Base-by-base conservation (phyloP, 2,888 invertebrate genomes). In the Sphaeridia pumilis region DNA sequence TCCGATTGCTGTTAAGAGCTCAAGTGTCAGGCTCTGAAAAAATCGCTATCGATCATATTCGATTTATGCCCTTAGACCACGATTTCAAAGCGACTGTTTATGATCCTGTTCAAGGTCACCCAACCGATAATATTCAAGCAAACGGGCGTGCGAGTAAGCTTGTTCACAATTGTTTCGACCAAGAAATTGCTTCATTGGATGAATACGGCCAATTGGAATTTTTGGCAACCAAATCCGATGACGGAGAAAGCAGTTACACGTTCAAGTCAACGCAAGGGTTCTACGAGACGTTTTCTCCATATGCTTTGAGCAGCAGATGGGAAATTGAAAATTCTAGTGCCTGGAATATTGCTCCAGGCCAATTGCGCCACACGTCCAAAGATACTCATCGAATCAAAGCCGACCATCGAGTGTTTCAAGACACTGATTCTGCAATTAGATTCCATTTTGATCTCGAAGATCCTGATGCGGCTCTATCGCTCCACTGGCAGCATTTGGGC, bases 31-130 rank as follows among this genome's bases (percentile, higher is more conserved):
- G 14, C 22, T 35, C 7, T 1, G 22, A 10, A n/a, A 26, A 3
- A 14, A 4, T 52, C 2, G 45, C 48, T 14, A 21, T 56, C 1
- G 56, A 56, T 21, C 56, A 56, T 22, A 20, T 52, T 1, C 28
- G 56, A 17, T 46, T 56, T 12, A 2, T 25, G 7, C 56, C 56
- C 1, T 25, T 55, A 2, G 2, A 41, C 12, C 36, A 22, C 4
- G 49, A 46, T 12, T 46, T 52, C 3, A 12, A 25, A 5, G 45
- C 42, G 17, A 42, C 5, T 3, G 46, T 49, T 7, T 49, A 20
- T 28, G 28, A 49, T 22, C 3, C 14, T 14, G 17, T 24, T 22
- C 17, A 25, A 36, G 12, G 50, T 17, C 14, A 28, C 4, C 12
- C 44, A 46, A 31, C 14, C 21, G 20, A 4, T 25, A 31, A 7